Conservation (phyloP, 2,113 vertebrate genomes). For the Hipposideros armiger region DNA sequence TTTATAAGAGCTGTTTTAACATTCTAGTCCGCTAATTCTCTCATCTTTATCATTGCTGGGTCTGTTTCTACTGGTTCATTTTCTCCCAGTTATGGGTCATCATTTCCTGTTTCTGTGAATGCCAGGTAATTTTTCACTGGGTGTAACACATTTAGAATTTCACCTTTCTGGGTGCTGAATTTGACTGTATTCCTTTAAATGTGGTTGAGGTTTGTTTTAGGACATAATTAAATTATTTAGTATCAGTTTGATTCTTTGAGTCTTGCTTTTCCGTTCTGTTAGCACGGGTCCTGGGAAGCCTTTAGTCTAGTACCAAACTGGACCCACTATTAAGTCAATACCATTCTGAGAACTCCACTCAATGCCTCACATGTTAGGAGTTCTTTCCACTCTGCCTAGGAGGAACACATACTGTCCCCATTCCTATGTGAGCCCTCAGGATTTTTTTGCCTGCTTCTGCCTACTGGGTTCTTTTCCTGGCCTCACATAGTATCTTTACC, state of each 20-base stretch:
- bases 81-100: background rate
- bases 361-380: background rate
- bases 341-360: background rate
- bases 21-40: background rate
- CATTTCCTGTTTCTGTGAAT: background rate
- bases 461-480: background rate
- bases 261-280: background rate
- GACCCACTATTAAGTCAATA: background rate
- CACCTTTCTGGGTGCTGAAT: background rate
- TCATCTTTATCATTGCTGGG: background rate
- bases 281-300: background rate
- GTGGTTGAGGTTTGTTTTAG: background rate
- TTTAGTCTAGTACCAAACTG: background rate
- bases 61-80: background rate
- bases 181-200: slow-evolving; percentile 24
- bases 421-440: background rate
- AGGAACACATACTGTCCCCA: background rate
- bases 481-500: background rate
- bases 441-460: background rate
- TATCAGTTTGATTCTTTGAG: background rate
- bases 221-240: background rate
- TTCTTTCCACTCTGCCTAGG: background rate
- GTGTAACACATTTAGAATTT: background rate
- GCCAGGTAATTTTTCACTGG: background rate
- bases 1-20: background rate